A percentile compares a stretch with the other conserved stretches of the same genome.
These are phyloP conservation scores for Laupala kohalensis DNA, from an alignment of 1,140 invertebrate genomes.

Conservation along the genomic window DNA sequence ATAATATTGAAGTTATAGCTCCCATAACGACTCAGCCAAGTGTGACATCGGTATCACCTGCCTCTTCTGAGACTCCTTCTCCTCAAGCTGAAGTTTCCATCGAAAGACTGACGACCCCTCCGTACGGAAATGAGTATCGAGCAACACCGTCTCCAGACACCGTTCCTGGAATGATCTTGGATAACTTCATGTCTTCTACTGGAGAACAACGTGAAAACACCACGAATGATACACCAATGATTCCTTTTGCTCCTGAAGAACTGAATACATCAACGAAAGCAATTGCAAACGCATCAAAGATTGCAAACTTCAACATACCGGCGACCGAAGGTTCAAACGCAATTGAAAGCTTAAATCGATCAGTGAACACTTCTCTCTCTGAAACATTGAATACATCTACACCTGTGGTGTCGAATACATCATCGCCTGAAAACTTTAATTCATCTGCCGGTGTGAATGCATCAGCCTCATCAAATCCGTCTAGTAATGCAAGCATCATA, in stretches of 20 bases:
- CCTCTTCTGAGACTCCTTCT: neutral
- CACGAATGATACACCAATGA: no score
- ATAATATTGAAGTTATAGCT: no score
- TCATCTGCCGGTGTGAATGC: neutral
- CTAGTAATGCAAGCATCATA: neutral
- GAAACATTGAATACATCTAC: neutral
- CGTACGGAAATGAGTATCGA: neutral
- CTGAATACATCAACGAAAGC: no score
- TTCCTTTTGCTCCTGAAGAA: no score
- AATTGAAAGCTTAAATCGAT: neutral
- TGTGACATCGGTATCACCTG: neutral
- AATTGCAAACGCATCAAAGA: no score
- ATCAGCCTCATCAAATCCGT: neutral
- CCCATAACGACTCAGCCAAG: neutral
- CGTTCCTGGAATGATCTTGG: no score
- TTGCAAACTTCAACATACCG: no score
- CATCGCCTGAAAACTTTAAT: neutral
- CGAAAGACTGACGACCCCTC: neutral
- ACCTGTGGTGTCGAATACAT: neutral
- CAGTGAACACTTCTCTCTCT: neutral
- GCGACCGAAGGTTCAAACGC: no score
- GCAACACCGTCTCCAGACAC: neutral
- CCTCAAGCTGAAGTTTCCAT: neutral
- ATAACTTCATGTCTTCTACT: no score
- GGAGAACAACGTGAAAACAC: no score